A percentile compares a stretch with the other conserved stretches of the same genome.
Evolutionary conservation across 2,797 vertebrate species (phyloP).

Genomic region (Menidia menidia): DNA sequence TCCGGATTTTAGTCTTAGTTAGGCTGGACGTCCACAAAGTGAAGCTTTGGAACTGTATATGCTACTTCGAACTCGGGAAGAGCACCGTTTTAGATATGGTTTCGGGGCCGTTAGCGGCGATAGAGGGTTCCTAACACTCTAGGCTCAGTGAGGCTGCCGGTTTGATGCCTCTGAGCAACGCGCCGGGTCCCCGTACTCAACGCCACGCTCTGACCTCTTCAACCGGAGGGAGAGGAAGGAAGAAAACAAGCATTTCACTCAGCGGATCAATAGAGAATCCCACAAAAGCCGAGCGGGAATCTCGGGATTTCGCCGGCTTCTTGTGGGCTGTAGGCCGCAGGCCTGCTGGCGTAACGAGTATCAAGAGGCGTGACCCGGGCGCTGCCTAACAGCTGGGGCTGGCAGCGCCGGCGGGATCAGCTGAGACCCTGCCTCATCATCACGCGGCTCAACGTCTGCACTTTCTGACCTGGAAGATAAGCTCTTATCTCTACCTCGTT

Average conservation of each 20-base stretch:
- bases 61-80: background rate
- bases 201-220: slow-evolving; percentile 36
- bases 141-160: slow-evolving; percentile 1
- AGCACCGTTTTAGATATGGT: too few relatives aligned
- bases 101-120: too few relatives aligned
- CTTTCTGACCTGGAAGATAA: slow-evolving; percentile 45
- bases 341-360: slow-evolving; percentile 52
- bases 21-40: background rate
- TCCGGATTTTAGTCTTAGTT: background rate
- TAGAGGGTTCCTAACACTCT: too few relatives aligned
- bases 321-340: slow-evolving; percentile 52
- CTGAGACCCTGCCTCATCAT: slow-evolving; percentile 44
- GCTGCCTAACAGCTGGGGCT: slow-evolving; percentile 63
- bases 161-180: slow-evolving; percentile 19
- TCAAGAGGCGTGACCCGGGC: slow-evolving; percentile 37
- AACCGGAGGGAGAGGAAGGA: slow-evolving; percentile 2
- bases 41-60: background rate
- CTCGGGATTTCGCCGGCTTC: slow-evolving; percentile 5
- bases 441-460: slow-evolving; percentile 27
- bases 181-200: slow-evolving; percentile 13
- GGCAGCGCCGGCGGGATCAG: slow-evolving; percentile 59
- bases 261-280: slow-evolving; percentile 48
- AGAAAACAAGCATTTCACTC: slow-evolving; percentile 37
- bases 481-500: background rate
- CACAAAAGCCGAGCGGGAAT: slow-evolving; percentile 16